A percentile compares a stretch with the other conserved stretches of the same genome.
Conservation (phyloP, 2,888 invertebrate species). For the Mesopsocus fuscifrons region DNA sequence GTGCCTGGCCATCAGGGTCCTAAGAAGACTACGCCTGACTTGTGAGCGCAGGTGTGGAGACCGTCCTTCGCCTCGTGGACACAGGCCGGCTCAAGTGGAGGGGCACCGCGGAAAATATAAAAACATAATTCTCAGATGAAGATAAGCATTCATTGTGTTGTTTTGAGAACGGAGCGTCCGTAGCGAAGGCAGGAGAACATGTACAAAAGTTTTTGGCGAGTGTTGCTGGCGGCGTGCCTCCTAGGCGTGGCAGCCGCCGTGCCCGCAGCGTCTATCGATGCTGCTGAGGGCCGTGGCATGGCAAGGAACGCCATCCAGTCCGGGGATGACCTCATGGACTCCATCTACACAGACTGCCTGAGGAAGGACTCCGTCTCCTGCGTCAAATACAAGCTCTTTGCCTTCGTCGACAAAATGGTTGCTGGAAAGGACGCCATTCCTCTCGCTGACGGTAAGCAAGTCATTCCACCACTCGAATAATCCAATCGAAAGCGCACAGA, state of each 20-base stretch:
- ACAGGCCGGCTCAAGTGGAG: background rate
- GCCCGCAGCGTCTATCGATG: constrained; percentile 52
- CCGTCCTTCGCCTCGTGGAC: too few relatives aligned
- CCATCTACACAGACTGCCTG: constrained; percentile 57
- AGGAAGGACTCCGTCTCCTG: constrained; percentile 69
- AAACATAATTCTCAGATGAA: background rate
- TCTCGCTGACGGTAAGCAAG: constrained; percentile 34
- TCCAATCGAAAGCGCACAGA: too few relatives aligned
- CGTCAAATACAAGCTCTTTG: constrained; percentile 71
- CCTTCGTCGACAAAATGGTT: constrained; percentile 62
- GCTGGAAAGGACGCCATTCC: constrained; percentile 62
- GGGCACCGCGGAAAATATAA: background rate
- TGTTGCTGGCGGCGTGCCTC: constrained; percentile 19
- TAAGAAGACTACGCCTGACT: background rate
- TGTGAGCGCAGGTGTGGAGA: too few relatives aligned
- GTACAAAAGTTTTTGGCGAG: constrained; percentile 7
- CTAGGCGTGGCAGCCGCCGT: constrained; percentile 31
- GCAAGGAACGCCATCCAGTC: constrained; percentile 37
- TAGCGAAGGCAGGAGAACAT: background rate
- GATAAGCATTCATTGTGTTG: background rate
- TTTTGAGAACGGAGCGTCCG: background rate
- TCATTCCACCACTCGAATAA: background rate
- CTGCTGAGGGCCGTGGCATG: constrained; percentile 29
- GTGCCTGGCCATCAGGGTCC: background rate
- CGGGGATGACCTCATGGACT: constrained; percentile 60